phyloP scores from a whole-genome alignment of 2,113 vertebrate genomes.

The Kryptolebias marmoratus region DNA sequence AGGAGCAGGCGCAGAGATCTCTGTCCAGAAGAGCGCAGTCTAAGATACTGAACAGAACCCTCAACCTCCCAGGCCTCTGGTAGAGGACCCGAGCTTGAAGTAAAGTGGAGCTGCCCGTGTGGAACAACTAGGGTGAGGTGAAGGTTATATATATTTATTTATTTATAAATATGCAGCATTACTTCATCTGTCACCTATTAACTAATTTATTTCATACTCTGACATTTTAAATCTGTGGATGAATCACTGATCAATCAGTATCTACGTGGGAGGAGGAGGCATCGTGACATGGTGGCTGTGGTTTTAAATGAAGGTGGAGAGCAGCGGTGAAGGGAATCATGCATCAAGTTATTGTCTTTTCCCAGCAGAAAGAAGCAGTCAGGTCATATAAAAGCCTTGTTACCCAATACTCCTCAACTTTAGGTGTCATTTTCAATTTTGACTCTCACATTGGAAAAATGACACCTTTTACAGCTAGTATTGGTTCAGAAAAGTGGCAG shows the following conservation, averaged over 20 bases:
- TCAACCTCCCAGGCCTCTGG: too few species aligned
- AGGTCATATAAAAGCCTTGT: conserved; percentile 50
- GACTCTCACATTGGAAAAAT: conserved; percentile 64
- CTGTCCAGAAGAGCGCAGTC: too few species aligned
- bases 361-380: conserved; percentile 22
- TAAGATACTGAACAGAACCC: too few species aligned
- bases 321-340: conserved; percentile 10
- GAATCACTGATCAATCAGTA: conserved; percentile 39
- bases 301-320: conserved; percentile 36
- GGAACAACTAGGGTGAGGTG: too few species aligned
- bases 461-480: conserved; percentile 44
- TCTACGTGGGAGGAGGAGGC: not conserved
- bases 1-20: too few species aligned
- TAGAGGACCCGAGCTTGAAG: too few species aligned
- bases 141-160: too few species aligned
- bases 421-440: conserved; percentile 62
- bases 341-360: conserved; percentile 61
- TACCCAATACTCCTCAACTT: conserved; percentile 60
- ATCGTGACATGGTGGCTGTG: conserved; percentile 1
- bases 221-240: conserved; percentile 34
- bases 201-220: not conserved
- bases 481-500: conserved; percentile 36
- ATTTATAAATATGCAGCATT: too few species aligned
- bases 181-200: not conserved
- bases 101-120: too few species aligned